These are phyloP conservation scores for Rousettus madagascariensis DNA, from an alignment of 2,797 vertebrate genomes.

Conservation along the genomic window DNA sequence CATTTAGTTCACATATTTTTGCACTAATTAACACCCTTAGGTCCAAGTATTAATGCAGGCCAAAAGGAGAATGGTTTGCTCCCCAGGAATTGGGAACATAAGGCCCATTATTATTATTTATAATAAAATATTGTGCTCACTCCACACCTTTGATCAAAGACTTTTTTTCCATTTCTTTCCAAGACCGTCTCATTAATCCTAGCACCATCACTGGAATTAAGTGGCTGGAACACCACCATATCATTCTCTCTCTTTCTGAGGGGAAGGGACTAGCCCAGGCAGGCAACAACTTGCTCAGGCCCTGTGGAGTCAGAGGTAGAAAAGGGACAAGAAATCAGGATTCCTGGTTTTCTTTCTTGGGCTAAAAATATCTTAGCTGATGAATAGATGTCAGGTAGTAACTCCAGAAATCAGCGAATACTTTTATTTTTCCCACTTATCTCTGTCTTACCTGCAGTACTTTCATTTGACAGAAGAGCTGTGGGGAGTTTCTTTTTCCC, in stretches of 20 bases:
- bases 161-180: background rate
- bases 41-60: conserved; percentile 45
- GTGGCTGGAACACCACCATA: background rate
- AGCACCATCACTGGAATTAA: conserved; percentile 35
- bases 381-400: conserved; percentile 17
- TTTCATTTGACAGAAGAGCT: background rate
- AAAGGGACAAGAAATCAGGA: background rate
- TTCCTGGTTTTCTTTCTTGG: background rate
- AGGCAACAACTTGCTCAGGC: background rate
- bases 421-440: background rate
- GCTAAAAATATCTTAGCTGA: conserved; percentile 7
- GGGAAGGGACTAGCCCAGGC: background rate
- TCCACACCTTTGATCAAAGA: conserved; percentile 61
- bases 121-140: conserved; percentile 58
- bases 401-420: conserved; percentile 33
- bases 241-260: conserved; percentile 40
- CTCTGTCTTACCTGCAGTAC: background rate
- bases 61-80: conserved; percentile 36
- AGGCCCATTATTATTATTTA: conserved; percentile 61
- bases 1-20: conserved; percentile 16
- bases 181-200: conserved; percentile 58
- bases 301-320: background rate
- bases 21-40: conserved; percentile 60
- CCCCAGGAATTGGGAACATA: background rate
- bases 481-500: background rate